Base-by-base conservation (phyloP, 2,113 vertebrate genomes). In the Hippocampus abdominalis region DNA sequence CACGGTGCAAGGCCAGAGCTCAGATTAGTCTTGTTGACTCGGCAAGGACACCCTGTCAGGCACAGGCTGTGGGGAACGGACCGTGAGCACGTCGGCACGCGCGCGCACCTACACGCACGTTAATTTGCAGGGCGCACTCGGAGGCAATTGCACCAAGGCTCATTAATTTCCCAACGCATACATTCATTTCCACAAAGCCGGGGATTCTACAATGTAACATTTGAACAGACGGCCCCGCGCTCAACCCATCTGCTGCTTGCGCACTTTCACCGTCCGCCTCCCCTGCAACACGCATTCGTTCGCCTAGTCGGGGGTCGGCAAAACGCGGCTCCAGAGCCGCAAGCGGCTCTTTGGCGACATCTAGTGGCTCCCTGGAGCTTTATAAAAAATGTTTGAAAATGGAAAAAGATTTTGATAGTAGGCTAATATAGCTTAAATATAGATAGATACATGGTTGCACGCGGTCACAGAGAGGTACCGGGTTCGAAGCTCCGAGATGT, bases 1-100 rank as follows among this genome's bases (percentile, higher is more conserved):
- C 44, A 66, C 74, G 40, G 83, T 82, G 86, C 84, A 87, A 89
- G 88, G 81, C 90, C 84, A 77, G 84, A 85, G 84, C 77, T 53
- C 84, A 90, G 88, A 92, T 92, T 89, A 88, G 89, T 90, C 88
- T 89, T 92, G 89, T 92, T 90, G 91, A 91, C 86, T 90, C 78
- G 83, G 84, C 91, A 92, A 92, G 91, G 91, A 91, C 90, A 86
- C 82, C 84, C 89, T 90, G 89, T 91, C 87, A 89, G 81, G 83
- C 81, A 66, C 73, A 82, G 83, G 78, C 86, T 79, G 77, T 10
- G 71, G 74, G 75, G 76, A 79, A 75, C 73, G 23, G 80, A 80
- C 78, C 78, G 85, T 69, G 66, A 79, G 71, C 76, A 56, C 53
- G 63, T 74, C 65, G 51, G n/a, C 68, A 63, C 11, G 27, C 78